phyloP scores from a whole-genome alignment of 2,797 vertebrate species.

The Hozukius guyotensis region DNA sequence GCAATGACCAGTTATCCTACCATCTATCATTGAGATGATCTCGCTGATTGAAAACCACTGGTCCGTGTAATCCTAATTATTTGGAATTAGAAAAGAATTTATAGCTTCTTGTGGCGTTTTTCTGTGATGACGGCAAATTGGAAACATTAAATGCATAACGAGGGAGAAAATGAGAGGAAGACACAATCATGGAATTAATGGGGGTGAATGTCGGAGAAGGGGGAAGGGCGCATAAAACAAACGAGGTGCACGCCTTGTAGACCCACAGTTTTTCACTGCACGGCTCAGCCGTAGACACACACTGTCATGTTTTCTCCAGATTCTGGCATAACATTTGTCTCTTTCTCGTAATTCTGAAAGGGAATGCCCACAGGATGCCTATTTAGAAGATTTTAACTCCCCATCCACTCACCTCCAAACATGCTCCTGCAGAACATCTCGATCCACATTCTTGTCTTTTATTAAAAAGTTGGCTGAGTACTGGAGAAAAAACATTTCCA shows the following conservation, averaged over 20 bases:
- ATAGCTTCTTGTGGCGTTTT: constrained; percentile 85
- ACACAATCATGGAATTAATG: constrained; percentile 79
- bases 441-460: constrained; percentile 74
- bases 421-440: constrained; percentile 72
- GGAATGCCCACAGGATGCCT: constrained; percentile 72
- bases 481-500: constrained; percentile 66
- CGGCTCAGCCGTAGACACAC: constrained; percentile 13
- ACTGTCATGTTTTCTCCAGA: constrained; percentile 44
- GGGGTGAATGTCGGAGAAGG: constrained; percentile 74
- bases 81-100: constrained; percentile 97
- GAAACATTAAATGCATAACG: constrained; percentile 84
- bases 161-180: constrained; percentile 81
- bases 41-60: constrained; percentile 98
- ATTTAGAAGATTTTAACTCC: constrained; percentile 71
- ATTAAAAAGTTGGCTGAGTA: constrained; percentile 77
- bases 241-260: constrained; percentile 47
- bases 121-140: constrained; percentile 82
- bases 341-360: constrained; percentile 59
- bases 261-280: constrained; percentile 30
- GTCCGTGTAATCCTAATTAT: constrained; percentile 98
- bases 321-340: constrained; percentile 61
- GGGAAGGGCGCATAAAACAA: constrained; percentile 67
- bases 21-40: constrained; percentile 97
- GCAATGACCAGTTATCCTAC: constrained; percentile 94
- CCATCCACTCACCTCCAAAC: constrained; percentile 67